These are phyloP conservation scores for Drosophila nigromelanica DNA, from an alignment of 1,140 invertebrate species.

Conservation along the genomic window DNA sequence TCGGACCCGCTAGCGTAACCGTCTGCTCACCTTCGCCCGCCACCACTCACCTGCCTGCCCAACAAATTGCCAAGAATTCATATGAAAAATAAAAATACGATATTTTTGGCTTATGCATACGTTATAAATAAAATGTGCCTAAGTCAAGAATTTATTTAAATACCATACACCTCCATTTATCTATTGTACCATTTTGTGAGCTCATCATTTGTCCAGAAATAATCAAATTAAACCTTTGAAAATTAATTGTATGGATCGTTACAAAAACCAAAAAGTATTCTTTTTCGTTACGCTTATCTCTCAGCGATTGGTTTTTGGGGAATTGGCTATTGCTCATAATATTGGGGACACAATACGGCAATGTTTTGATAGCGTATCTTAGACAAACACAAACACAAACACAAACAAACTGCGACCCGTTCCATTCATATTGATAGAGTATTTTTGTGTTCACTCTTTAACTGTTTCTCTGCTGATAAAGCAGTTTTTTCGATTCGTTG, in stretches of 20 bases:
- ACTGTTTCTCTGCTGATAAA: constrained; percentile 67
- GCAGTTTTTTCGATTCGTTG: constrained; percentile 40
- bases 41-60: constrained; percentile 43
- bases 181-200: constrained; percentile 13
- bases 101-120: constrained; percentile 27
- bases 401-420: constrained; percentile 16
- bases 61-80: constrained; percentile 51
- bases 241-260: constrained; percentile 1
- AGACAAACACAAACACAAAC: constrained; percentile 35
- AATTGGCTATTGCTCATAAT: constrained; percentile 20
- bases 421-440: constrained; percentile 48
- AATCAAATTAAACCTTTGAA: constrained; percentile 23
- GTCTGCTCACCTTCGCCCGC: not conserved
- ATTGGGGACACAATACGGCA: constrained; percentile 15
- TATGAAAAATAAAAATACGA: not conserved
- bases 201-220: constrained; percentile 47
- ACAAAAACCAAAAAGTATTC: constrained; percentile 21
- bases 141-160: constrained; percentile 27
- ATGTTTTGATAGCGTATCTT: constrained; percentile 58
- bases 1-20: constrained; percentile 5
- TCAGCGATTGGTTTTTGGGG: constrained; percentile 12
- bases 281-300: constrained; percentile 25
- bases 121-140: constrained; percentile 35
- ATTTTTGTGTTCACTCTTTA: constrained; percentile 24
- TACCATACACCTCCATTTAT: constrained; percentile 20